Evolutionary conservation across 2,888 invertebrate genomes (phyloP).

Genomic region (Gymnoscelis rufifasciata): DNA sequence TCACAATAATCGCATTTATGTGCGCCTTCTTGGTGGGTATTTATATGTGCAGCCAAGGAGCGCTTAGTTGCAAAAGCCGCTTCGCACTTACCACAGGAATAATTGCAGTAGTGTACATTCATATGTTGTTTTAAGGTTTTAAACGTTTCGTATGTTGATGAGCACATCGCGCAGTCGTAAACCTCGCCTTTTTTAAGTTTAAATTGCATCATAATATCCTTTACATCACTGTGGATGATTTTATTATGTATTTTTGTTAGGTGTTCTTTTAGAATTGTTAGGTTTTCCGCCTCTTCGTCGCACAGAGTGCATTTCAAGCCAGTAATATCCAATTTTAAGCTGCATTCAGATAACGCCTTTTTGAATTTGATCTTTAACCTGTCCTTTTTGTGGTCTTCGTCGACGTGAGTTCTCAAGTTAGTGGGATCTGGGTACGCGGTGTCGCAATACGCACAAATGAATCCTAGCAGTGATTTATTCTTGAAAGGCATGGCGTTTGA

Average conservation of each 20-base stretch:
- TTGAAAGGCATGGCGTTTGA: slow-evolving; percentile 31
- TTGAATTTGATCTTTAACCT: slow-evolving; percentile 36
- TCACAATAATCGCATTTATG: slow-evolving; percentile 67
- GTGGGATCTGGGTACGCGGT: slow-evolving; percentile 15
- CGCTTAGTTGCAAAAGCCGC: slow-evolving; percentile 56
- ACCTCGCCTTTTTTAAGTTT: slow-evolving; percentile 48
- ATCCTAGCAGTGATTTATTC: slow-evolving; percentile 20
- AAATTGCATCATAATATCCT: slow-evolving; percentile 61
- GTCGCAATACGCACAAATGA: slow-evolving; percentile 28
- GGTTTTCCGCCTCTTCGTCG: slow-evolving; percentile 30
- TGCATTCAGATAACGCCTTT: too few species aligned
- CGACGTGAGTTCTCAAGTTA: slow-evolving; percentile 24
- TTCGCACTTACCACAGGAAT: slow-evolving; percentile 60
- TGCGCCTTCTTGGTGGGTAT: slow-evolving; percentile 47
- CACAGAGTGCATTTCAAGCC: slow-evolving; percentile 58
- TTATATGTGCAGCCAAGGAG: slow-evolving; percentile 54
- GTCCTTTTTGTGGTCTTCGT: slow-evolving; percentile 8
- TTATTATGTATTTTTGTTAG: slow-evolving; percentile 50
- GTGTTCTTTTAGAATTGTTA: slow-evolving; percentile 54
- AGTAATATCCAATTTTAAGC: slow-evolving; percentile 55
- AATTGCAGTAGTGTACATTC: slow-evolving; percentile 64
- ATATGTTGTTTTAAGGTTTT: slow-evolving; percentile 63
- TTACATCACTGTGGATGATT: slow-evolving; percentile 50
- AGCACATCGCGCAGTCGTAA: slow-evolving; percentile 55
- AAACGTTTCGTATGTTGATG: slow-evolving; percentile 58